phyloP scores from a whole-genome alignment of 2,797 vertebrate genomes.

The Avahi laniger region DNA sequence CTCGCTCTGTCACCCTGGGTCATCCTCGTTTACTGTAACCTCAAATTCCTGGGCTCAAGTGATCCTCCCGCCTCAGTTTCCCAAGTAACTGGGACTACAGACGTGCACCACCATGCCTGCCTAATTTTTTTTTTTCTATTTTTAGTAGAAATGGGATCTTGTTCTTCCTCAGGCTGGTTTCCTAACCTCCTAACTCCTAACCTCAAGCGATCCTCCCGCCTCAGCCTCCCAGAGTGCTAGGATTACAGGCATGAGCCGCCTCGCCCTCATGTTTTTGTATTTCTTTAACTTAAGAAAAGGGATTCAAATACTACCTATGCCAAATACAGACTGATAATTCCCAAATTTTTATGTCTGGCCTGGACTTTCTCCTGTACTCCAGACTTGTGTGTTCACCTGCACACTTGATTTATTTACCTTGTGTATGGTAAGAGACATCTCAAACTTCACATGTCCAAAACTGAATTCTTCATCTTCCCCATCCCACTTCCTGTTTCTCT shows the following conservation, averaged over 20 bases:
- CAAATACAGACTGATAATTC: neutral
- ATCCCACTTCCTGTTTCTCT: rapidly evolving
- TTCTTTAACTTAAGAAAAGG: conserved; percentile 2
- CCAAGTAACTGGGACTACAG: neutral
- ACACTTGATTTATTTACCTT: neutral
- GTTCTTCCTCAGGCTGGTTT: neutral
- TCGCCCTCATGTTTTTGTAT: neutral
- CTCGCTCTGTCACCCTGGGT: neutral
- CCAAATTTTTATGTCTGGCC: neutral
- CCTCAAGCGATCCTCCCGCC: neutral
- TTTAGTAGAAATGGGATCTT: neutral
- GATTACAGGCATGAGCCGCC: neutral
- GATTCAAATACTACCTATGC: neutral
- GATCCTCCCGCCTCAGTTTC: neutral
- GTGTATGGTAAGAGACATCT: neutral
- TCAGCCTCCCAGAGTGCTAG: neutral
- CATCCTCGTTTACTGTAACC: neutral
- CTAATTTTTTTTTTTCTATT: neutral
- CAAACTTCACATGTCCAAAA: neutral
- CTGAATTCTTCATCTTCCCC: neutral
- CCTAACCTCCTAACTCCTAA: neutral
- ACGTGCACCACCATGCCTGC: neutral
- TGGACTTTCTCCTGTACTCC: neutral
- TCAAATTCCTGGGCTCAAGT: neutral
- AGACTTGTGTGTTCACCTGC: neutral